Percentiles rank a stretch among this genome's conserved stretches.
phyloP scores from a whole-genome alignment of 2,888 invertebrate genomes.

The Stenichneumon culpator region DNA sequence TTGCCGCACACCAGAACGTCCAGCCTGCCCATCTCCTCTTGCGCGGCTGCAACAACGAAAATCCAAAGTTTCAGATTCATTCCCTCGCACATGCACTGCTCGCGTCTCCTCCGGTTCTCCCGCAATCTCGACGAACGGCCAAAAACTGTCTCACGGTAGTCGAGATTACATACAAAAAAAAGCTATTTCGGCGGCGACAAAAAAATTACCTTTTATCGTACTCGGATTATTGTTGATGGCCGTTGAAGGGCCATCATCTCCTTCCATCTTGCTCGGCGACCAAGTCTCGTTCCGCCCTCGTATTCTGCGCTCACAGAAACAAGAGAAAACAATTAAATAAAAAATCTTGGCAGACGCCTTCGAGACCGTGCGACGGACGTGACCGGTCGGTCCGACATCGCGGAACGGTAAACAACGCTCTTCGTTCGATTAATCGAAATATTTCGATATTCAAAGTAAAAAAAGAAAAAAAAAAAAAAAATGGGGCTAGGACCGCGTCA shows the following conservation, averaged over 20 bases:
- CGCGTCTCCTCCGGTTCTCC: not conserved
- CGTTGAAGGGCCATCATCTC: conserved; percentile 81
- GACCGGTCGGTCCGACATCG: not conserved
- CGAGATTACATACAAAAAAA: not conserved
- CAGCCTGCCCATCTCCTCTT: conserved; percentile 91
- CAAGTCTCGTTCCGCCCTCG: conserved; percentile 15
- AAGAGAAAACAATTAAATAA: conserved; percentile 4
- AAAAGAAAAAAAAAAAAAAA: not conserved
- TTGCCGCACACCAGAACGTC: conserved; percentile 95
- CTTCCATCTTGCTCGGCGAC: conserved; percentile 80
- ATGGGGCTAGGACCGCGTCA: not conserved
- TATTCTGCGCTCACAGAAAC: conserved; percentile 43
- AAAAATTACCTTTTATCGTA: conserved; percentile 80
- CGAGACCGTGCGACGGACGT: not conserved
- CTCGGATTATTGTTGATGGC: conserved; percentile 82
- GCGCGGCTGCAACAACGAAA: conserved; percentile 87
- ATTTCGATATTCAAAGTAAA: not conserved
- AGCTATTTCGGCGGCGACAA: not conserved
- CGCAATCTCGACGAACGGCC: not conserved
- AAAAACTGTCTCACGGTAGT: not conserved
- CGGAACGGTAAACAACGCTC: not conserved
- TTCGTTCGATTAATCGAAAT: not conserved
- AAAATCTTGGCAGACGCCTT: not conserved
- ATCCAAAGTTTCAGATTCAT: not conserved
- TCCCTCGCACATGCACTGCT: too few species aligned